A percentile compares a stretch with the other conserved stretches of the same genome.
Evolutionary conservation across 2,113 vertebrate genomes (phyloP).

Genomic region (Chaetura pelagica): DNA sequence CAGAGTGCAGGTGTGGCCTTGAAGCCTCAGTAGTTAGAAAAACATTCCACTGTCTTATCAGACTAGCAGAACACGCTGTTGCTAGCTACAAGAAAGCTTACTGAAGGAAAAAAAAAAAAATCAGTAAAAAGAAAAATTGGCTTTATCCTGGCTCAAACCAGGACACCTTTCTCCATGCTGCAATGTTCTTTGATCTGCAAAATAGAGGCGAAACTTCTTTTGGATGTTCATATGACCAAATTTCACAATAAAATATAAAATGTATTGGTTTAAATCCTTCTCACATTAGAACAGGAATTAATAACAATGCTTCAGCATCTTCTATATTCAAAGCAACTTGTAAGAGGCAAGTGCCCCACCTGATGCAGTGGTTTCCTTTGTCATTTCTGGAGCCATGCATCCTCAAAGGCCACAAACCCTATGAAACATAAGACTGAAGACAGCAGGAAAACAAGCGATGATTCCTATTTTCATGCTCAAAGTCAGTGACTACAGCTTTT

Average conservation of each 20-base stretch:
- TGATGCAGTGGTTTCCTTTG: background rate
- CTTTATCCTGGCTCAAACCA: no score
- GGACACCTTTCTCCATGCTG: background rate
- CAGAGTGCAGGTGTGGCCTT: no score
- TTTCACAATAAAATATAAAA: background rate
- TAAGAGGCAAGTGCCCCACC: background rate
- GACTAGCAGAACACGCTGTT: no score
- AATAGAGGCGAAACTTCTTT: background rate
- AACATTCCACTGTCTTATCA: no score
- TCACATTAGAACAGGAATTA: background rate
- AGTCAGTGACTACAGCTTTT: background rate
- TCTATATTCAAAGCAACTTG: background rate
- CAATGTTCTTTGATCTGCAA: background rate
- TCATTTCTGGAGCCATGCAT: background rate
- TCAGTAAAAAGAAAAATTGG: no score
- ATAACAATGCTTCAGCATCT: background rate
- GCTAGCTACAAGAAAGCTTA: no score
- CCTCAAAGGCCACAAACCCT: background rate
- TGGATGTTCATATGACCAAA: background rate
- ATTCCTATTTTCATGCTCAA: background rate
- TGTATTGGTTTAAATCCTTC: background rate
- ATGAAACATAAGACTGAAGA: background rate
- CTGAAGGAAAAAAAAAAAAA: no score
- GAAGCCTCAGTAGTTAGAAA: no score
- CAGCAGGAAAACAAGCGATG: background rate